Conservation (phyloP, 2,797 vertebrate species). For the Cryptoprocta ferox region DNA sequence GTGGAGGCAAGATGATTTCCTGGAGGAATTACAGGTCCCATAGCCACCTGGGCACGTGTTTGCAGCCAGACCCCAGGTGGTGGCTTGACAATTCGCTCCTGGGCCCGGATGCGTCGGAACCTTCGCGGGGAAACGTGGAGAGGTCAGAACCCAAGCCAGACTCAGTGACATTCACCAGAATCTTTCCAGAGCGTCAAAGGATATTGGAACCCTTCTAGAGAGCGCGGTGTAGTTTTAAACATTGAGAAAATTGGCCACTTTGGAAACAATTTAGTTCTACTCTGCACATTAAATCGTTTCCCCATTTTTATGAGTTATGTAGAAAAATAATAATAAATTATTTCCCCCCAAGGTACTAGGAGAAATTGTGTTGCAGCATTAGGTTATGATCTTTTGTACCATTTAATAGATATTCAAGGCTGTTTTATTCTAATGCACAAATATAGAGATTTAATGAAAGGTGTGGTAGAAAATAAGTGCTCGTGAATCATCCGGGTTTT, state of each 20-base stretch:
- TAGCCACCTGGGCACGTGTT: background rate
- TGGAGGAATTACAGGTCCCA: background rate
- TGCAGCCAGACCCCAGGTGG: background rate
- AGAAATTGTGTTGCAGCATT: conserved; percentile 53
- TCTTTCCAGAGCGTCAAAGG: conserved; percentile 60
- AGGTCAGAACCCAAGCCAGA: background rate
- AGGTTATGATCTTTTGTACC: conserved; percentile 58
- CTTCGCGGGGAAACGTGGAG: background rate
- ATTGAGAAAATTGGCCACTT: conserved; percentile 81
- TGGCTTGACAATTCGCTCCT: background rate
- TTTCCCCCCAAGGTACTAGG: conserved; percentile 67
- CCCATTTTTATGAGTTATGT: conserved; percentile 67
- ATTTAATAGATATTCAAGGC: conserved; percentile 60
- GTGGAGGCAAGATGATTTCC: background rate
- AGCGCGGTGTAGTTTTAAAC: conserved; percentile 49
- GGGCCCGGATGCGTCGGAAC: background rate
- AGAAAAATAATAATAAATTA: conserved; percentile 79
- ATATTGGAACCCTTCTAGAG: conserved; percentile 63
- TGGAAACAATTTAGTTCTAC: conserved; percentile 78
- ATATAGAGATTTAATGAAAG: conserved; percentile 37
- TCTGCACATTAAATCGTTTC: conserved; percentile 76
- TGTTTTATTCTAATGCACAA: conserved; percentile 66
- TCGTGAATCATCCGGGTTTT: background rate
- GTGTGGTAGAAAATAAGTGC: conserved; percentile 43
- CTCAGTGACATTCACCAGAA: conserved; percentile 57